These are phyloP conservation scores for Pterocles orientalis DNA, from an alignment of 2,113 vertebrate species.

Conservation along the genomic window DNA sequence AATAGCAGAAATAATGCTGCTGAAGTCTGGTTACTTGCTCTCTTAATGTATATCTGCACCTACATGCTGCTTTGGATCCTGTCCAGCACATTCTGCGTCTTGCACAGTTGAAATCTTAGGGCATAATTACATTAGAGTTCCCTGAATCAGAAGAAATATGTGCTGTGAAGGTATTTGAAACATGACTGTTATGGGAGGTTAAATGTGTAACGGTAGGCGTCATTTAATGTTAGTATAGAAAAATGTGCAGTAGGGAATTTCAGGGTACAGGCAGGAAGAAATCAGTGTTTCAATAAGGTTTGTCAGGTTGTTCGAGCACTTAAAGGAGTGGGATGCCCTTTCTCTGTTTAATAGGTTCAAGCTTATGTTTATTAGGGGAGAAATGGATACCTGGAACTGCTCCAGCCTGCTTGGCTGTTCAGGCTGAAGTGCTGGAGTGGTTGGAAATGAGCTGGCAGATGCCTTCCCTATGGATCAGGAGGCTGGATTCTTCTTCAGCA, in stretches of 20 bases:
- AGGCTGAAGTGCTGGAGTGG: background rate
- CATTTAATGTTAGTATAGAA: background rate
- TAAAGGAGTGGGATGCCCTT: background rate
- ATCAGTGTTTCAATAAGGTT: background rate
- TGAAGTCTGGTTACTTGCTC: background rate
- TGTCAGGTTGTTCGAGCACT: background rate
- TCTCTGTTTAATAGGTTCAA: background rate
- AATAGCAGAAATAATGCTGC: background rate
- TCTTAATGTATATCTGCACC: background rate
- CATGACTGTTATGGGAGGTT: background rate
- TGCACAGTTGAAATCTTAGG: background rate
- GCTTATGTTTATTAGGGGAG: background rate
- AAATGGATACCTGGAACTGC: background rate
- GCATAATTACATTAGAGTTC: background rate
- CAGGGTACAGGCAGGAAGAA: background rate
- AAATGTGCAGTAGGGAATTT: accelerated
- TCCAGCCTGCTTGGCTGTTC: background rate
- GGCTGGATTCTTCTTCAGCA: background rate
- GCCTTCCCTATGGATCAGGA: background rate
- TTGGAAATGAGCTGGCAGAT: background rate
- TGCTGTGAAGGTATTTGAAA: background rate
- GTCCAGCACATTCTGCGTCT: accelerated
- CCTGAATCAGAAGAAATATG: background rate
- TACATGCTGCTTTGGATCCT: background rate
- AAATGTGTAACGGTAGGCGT: background rate